Conservation (phyloP, 2,113 vertebrate species). For the Atlantisia rogersi region DNA sequence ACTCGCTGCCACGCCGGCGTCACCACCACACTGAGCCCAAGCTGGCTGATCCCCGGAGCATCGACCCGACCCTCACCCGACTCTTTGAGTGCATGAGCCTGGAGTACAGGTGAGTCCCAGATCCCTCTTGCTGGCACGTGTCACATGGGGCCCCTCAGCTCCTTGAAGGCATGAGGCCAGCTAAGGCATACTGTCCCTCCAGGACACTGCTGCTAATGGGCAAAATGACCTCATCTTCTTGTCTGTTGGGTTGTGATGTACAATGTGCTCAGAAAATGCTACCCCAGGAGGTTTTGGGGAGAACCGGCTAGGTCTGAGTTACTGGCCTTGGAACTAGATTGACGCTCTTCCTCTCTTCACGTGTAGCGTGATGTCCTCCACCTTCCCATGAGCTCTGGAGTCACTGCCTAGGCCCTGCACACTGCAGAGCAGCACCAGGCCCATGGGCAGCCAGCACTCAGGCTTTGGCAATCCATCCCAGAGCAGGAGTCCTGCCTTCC, state of each 20-base stretch:
- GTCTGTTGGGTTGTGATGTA: not conserved
- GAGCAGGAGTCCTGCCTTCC: not conserved
- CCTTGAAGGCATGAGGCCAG: not conserved
- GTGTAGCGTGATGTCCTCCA: not conserved
- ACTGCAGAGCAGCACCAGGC: not conserved
- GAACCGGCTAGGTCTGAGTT: not conserved
- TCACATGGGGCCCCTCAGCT: accelerated
- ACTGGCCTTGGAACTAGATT: not conserved
- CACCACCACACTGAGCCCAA: slow-evolving; percentile 69
- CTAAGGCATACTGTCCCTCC: not conserved
- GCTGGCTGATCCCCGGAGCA: slow-evolving; percentile 83
- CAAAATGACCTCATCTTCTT: not conserved
- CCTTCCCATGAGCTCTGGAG: not conserved
- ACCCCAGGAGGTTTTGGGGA: not conserved
- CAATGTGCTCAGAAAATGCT: not conserved
- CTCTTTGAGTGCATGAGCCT: slow-evolving; percentile 98
- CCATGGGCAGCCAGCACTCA: not conserved
- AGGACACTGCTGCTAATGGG: not conserved
- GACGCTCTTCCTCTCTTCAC: not conserved
- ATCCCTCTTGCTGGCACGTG: accelerated
- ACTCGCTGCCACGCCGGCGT: slow-evolving; percentile 77
- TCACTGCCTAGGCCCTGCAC: not conserved
- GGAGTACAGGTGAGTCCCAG: slow-evolving; percentile 90
- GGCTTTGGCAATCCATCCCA: not conserved
- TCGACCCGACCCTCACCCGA: slow-evolving; percentile 91